Base-by-base conservation (phyloP, 2,113 vertebrate genomes). In the Addax nasomaculatus region DNA sequence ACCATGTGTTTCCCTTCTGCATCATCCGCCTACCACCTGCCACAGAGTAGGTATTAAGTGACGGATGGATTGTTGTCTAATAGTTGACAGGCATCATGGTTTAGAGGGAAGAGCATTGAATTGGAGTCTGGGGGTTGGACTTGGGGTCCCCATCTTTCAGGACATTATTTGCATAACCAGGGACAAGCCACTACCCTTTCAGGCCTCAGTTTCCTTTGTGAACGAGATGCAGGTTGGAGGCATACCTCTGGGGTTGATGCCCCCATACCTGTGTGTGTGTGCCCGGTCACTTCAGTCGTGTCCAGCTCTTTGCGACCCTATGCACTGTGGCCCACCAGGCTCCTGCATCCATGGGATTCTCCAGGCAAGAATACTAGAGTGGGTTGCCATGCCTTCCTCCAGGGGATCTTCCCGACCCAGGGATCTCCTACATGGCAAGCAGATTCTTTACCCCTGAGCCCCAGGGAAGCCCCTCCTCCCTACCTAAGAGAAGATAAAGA, bases 211-310 rank as follows among this genome's bases (percentile, higher is more conserved):
- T 78, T 81, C 30, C 3, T 55, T 80, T 36, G 13, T 57, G n/a
- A 55, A 49, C 15, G 33, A 83, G 43, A 39, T 33, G 36, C 36
- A 49, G 62, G 17, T 6, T 47, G 17, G 58, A 51, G 19, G 14
- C 33, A 16, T 39, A 25, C 36, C 16, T 57, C 33, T 36, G 47
- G 4, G 39, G 23, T 36, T n/a, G 21, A 73, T 39, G 36, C 67
- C 67, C 39, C 6, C 67, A 39, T 73, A 73, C n/a, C 36, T 39
- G 36, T 6, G 36, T 3, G 17, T 36, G 17, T 70, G 11, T 39
- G 67, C 36, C 12, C 0, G 0, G 10, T 73, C 0, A 0, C 67
- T 73, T 73, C 67, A 73, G 36, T 39, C 5, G 0, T 39, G 67
- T 39, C 36, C 67, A 39, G 10, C n/a, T 39, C 19, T 70, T 39